These are phyloP conservation scores for Melieria picta DNA, from an alignment of 2,888 invertebrate species.

Conservation along the genomic window DNA sequence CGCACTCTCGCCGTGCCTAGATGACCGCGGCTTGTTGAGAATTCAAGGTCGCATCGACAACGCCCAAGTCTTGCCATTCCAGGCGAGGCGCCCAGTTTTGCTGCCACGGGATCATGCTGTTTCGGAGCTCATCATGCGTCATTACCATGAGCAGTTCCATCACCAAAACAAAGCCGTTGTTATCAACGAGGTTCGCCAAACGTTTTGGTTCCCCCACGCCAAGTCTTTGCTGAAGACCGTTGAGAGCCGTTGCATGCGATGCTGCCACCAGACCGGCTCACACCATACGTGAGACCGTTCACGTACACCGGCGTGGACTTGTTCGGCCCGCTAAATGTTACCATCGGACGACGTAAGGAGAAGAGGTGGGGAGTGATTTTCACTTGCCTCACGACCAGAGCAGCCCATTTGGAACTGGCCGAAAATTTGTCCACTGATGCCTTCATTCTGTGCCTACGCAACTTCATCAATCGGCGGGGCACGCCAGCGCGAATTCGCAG, in stretches of 20 bases:
- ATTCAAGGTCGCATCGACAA: conserved; percentile 33
- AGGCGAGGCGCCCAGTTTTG: conserved; percentile 32
- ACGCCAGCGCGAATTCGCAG: conserved; percentile 32
- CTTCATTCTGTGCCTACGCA: conserved; percentile 36
- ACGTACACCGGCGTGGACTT: conserved; percentile 37
- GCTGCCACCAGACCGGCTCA: conserved; percentile 36
- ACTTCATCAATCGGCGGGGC: conserved; percentile 38
- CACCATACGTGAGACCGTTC: conserved; percentile 36
- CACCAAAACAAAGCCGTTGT: conserved; percentile 29
- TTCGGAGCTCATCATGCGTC: conserved; percentile 27
- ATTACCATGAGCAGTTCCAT: conserved; percentile 29
- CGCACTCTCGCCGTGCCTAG: conserved; percentile 15
- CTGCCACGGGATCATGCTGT: conserved; percentile 31
- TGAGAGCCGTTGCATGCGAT: conserved; percentile 7
- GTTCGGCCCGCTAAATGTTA: conserved; percentile 28
- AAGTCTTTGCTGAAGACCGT: conserved; percentile 21
- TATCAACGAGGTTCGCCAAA: conserved; percentile 31
- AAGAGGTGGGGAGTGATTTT: conserved; percentile 38
- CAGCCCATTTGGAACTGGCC: conserved; percentile 35
- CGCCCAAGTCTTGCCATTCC: conserved; percentile 24
- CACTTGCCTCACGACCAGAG: conserved; percentile 12
- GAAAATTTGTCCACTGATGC: conserved; percentile 35
- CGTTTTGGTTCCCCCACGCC: conserved; percentile 33
- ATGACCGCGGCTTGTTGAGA: conserved; percentile 22
- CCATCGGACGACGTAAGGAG: conserved; percentile 31